Conservation (phyloP, 2,797 vertebrate genomes). For the Tenualosa ilisha region DNA sequence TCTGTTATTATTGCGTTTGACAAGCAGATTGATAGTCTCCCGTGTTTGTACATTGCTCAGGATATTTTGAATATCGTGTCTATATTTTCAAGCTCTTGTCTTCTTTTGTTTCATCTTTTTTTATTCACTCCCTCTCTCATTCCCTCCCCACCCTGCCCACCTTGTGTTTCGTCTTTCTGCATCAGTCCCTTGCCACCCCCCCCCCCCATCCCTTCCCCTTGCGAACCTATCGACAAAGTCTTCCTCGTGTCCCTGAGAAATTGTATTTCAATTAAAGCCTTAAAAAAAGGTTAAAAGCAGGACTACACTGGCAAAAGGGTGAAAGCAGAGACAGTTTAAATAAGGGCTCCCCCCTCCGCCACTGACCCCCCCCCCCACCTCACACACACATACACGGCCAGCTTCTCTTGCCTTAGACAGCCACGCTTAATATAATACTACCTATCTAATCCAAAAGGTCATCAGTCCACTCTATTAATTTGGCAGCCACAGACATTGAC, state of each 20-base stretch:
- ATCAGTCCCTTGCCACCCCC: background rate
- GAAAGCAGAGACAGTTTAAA: constrained; percentile 32
- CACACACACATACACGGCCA: background rate
- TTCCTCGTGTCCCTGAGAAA: background rate
- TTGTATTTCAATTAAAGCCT: constrained; percentile 35
- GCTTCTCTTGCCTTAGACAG: constrained; percentile 57
- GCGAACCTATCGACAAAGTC: background rate
- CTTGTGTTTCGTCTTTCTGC: background rate
- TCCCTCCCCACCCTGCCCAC: background rate
- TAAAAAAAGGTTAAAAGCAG: constrained; percentile 35
- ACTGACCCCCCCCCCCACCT: background rate
- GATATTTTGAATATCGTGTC: constrained; percentile 6
- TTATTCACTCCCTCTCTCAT: background rate
- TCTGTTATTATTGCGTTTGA: constrained; percentile 44
- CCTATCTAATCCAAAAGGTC: constrained; percentile 73
- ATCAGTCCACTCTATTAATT: constrained; percentile 67
- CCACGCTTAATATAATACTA: constrained; percentile 65
- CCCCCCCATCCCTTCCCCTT: background rate
- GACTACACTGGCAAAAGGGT: background rate
- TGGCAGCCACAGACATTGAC: constrained; percentile 51
- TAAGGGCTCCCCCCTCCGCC: constrained; percentile 12
- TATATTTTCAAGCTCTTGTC: background rate
- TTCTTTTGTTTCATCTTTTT: background rate
- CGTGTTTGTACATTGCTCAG: constrained; percentile 12
- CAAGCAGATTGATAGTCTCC: constrained; percentile 40